phyloP scores from a whole-genome alignment of 2,113 vertebrate species.

The Oxygymnocypris stewartii region DNA sequence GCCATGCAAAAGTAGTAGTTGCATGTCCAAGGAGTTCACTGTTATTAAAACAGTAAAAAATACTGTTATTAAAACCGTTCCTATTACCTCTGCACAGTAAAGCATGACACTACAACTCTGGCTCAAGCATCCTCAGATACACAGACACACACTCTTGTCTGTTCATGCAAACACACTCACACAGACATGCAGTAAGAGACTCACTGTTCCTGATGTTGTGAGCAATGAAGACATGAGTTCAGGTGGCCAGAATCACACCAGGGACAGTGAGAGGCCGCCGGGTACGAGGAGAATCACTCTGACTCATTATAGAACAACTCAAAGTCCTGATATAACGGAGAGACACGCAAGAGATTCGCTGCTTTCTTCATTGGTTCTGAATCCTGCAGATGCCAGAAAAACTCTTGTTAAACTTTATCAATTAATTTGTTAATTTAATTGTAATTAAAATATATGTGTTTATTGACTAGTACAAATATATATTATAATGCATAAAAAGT shows the following conservation, averaged over 20 bases:
- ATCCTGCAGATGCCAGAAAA: neutral
- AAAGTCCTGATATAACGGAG: neutral
- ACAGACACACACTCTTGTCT: neutral
- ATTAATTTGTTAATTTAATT: too few species aligned
- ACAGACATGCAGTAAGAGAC: neutral
- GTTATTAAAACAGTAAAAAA: neutral
- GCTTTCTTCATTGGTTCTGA: neutral
- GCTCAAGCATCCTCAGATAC: neutral
- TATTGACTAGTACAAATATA: neutral
- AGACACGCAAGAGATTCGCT: neutral
- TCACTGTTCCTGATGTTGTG: neutral
- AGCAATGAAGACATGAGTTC: neutral
- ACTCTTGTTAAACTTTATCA: neutral
- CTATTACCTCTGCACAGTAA: neutral
- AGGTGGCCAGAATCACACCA: neutral
- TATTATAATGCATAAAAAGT: neutral
- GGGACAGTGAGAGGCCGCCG: neutral
- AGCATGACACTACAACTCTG: neutral
- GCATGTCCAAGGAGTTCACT: neutral
- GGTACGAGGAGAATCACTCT: neutral
- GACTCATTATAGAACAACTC: neutral
- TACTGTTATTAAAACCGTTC: neutral
- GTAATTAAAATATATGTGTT: neutral
- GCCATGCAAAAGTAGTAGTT: neutral
- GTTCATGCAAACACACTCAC: slow-evolving; percentile 16